These are phyloP conservation scores for Temnothorax rugatulus DNA, from an alignment of 2,888 invertebrate genomes.

Conservation along the genomic window DNA sequence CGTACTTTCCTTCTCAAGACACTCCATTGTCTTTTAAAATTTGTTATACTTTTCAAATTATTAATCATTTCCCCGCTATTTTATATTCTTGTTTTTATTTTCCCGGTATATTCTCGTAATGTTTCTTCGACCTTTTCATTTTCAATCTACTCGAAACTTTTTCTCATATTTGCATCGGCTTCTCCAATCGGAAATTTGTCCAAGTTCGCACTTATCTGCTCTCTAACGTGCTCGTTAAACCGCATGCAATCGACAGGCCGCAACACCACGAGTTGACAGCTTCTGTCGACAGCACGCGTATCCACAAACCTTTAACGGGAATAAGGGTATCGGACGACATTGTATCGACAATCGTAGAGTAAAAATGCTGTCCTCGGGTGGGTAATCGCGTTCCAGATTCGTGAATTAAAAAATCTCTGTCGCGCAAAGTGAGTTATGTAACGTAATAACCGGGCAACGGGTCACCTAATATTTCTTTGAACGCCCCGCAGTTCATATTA, in stretches of 20 bases:
- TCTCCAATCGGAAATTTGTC: neutral
- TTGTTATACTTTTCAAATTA: neutral
- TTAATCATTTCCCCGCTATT: neutral
- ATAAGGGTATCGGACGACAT: constrained; percentile 16
- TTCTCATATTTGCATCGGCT: neutral
- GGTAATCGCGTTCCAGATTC: constrained; percentile 24
- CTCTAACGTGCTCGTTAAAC: neutral
- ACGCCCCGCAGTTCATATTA: constrained; percentile 18
- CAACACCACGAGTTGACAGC: constrained; percentile 29
- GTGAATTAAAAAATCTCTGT: constrained; percentile 6
- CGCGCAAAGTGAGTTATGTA: constrained; percentile 30
- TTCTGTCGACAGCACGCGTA: neutral
- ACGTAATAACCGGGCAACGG: constrained; percentile 29
- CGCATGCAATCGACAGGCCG: neutral
- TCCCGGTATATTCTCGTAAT: neutral
- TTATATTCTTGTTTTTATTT: neutral
- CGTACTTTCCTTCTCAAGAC: neutral
- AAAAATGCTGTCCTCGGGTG: constrained; percentile 13
- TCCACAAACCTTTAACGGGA: neutral
- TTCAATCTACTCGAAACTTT: neutral
- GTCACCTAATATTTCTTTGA: constrained; percentile 45
- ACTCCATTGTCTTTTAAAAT: neutral
- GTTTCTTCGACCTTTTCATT: neutral
- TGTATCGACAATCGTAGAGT: neutral
- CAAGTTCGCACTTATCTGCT: neutral